Evolutionary conservation across 2,113 vertebrate species (phyloP).

Genomic region (Globicephala melas): DNA sequence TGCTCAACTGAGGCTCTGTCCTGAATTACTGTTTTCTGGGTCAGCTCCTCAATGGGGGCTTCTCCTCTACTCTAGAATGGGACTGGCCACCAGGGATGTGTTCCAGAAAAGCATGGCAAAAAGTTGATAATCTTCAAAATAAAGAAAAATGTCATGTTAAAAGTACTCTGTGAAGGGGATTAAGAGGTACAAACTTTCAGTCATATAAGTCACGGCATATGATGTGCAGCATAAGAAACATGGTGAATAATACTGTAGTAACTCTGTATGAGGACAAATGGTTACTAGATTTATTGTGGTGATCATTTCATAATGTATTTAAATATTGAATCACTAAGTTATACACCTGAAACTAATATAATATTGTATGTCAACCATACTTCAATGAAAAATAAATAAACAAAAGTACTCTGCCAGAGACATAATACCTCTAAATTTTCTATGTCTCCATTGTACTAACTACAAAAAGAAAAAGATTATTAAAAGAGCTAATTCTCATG

Average conservation of each 20-base stretch:
- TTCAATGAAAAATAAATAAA: neutral
- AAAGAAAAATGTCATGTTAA: neutral
- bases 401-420: neutral
- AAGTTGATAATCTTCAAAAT: neutral
- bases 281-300: neutral
- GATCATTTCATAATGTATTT: neutral
- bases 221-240: neutral
- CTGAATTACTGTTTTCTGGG: conserved; percentile 39
- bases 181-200: neutral
- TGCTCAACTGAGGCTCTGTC: neutral
- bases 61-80: neutral
- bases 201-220: neutral
- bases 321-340: neutral
- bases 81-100: conserved; percentile 45
- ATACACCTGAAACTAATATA: neutral
- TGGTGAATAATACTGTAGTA: neutral
- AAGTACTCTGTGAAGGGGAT: neutral
- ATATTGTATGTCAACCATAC: neutral
- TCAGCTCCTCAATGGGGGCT: conserved; percentile 15
- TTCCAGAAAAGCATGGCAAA: conserved; percentile 30
- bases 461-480: conserved; percentile 8
- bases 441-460: neutral
- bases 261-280: neutral
- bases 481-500: neutral
- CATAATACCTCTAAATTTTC: neutral